Evolutionary conservation across 2,888 invertebrate species (phyloP).

Genomic region (Subacronicta megacephala): DNA sequence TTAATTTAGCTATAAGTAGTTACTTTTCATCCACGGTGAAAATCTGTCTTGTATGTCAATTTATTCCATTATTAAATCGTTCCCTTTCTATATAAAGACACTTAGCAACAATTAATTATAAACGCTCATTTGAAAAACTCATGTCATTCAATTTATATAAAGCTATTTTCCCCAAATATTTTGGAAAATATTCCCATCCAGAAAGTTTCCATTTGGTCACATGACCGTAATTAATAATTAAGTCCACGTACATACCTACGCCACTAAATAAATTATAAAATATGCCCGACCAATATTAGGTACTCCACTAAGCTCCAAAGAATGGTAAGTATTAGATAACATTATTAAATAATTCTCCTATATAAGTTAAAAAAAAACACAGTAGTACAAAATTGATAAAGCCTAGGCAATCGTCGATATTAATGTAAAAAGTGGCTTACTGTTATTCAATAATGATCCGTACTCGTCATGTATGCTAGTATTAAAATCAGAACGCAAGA

Average conservation of each 20-base stretch:
- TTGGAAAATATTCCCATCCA: background rate
- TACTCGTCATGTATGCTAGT: background rate
- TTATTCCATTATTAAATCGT: background rate
- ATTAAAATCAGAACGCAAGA: background rate
- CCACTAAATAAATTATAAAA: no score
- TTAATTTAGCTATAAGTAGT: conserved; percentile 6
- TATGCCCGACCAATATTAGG: background rate
- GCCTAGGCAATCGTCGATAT: background rate
- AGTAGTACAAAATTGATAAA: background rate
- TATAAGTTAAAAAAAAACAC: background rate
- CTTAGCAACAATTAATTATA: background rate
- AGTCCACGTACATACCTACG: no score
- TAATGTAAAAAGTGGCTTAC: background rate
- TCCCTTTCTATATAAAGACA: background rate
- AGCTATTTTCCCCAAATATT: conserved; percentile 9
- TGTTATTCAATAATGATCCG: background rate
- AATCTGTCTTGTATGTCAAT: conserved; percentile 6
- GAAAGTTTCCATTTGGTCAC: no score
- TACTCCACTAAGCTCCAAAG: background rate
- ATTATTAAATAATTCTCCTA: background rate
- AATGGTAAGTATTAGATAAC: no score
- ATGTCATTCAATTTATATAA: conserved; percentile 11
- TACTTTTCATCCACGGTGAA: conserved; percentile 7
- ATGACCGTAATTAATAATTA: background rate
- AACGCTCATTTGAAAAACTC: background rate